Base-by-base conservation (phyloP, 2,888 invertebrate genomes). In the Lasioglossum villosulum region DNA sequence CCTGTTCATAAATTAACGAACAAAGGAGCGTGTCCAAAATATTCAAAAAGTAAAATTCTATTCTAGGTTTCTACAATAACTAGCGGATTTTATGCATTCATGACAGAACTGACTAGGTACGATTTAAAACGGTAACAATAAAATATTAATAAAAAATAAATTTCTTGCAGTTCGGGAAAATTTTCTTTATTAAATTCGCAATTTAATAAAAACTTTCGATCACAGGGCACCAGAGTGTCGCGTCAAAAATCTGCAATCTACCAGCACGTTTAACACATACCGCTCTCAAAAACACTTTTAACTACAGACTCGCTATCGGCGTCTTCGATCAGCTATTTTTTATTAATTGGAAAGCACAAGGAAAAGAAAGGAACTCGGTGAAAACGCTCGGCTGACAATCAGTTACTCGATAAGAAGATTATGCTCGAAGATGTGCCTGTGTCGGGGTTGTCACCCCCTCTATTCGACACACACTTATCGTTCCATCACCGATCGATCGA, bases 401-500 rank as follows among this genome's bases (percentile, higher is more conserved):
- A 66, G 66, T 34, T 34, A 19, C 59, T 27, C 27, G 16, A 66
- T 66, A 66, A 66, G 66, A 66, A 66, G 66, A 66, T 66, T 66
- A 66, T 30, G 30, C 66, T 34, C 30, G 19, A 66, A 66, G 34
- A 66, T 66, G 34, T 19, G 66, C 30, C 2, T 63, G 63, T 63
- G 27, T 34, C 30, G 30, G 66, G 30, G 19, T 30, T 66, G 66
- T 66, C 66, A 34, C 66, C 66, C 66, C 34, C 30, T 30, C 66
- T 34, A 66, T 16, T 30, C 66, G 66, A 14, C 66, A 34, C 34
- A 66, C 66, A 66, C 66, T 66, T 66, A 66, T 66, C 66, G 66
- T 66, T 66, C 30, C 66, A 66, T 66, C 66, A 66, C 34, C 66
- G 66, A 66, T 66, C 66, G 66, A 66, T 66, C 66, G 66, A 66